A percentile compares a stretch with the other conserved stretches of the same genome.
Evolutionary conservation across 2,888 invertebrate genomes (phyloP).

Genomic region (Artemia sinica): DNA sequence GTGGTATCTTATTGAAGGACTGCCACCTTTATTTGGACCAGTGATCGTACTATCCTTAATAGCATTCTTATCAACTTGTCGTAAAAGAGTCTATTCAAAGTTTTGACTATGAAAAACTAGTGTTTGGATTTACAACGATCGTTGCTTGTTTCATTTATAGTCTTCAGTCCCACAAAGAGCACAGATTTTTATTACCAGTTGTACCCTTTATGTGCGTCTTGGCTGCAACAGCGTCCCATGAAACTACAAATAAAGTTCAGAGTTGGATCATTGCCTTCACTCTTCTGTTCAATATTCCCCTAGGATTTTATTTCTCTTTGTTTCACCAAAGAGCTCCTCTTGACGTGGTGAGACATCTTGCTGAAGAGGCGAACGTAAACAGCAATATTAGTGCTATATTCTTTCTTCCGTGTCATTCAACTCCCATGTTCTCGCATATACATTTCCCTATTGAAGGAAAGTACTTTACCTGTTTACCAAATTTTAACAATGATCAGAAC

Average conservation of each 20-base stretch:
- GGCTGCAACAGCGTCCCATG: no score
- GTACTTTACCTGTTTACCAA: no score
- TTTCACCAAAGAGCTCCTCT: not conserved
- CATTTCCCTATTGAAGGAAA: no score
- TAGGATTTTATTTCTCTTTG: not conserved
- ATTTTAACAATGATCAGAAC: no score
- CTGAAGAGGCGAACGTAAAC: not conserved
- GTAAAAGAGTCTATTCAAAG: no score
- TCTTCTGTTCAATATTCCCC: not conserved
- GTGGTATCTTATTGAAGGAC: not conserved
- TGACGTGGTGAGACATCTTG: not conserved
- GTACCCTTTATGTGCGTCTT: not conserved
- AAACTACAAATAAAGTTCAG: not conserved
- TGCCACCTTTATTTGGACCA: not conserved
- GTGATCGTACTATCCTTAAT: no score
- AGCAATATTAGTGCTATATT: not conserved
- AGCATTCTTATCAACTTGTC: no score
- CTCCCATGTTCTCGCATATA: not conserved
- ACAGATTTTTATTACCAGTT: not conserved
- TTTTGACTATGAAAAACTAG: no score
- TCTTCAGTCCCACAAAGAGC: constrained; percentile 3
- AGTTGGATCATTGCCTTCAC: constrained; percentile 3
- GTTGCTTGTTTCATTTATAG: not conserved
- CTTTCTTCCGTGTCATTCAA: not conserved
- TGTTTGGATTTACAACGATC: no score